Conservation (phyloP, 2,797 vertebrate genomes). For the Cynopterus sphinx region DNA sequence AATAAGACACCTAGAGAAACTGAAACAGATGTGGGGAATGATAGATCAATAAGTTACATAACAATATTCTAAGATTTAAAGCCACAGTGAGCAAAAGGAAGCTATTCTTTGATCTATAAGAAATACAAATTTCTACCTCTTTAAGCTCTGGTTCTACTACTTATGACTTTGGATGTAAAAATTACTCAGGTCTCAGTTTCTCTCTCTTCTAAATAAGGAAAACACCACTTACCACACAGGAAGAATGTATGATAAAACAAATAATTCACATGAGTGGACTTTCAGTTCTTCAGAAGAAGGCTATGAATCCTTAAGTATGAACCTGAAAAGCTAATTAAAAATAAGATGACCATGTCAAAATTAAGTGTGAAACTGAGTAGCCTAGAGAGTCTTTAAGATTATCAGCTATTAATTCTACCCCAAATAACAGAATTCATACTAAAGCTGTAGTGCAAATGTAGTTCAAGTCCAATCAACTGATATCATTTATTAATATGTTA, state of each 20-base stretch:
- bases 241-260: constrained; percentile 62
- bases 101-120: not conserved
- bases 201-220: constrained; percentile 47
- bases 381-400: not conserved
- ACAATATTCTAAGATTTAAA: not conserved
- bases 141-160: constrained; percentile 20
- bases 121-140: constrained; percentile 37
- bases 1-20: not conserved
- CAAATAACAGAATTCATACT: constrained; percentile 6
- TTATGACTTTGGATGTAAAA: not conserved
- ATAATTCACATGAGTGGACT: constrained; percentile 57
- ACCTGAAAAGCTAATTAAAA: constrained; percentile 72
- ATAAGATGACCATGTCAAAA: constrained; percentile 68
- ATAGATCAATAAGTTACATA: not conserved
- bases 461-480: not conserved
- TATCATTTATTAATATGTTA: not conserved
- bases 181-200: constrained; percentile 45
- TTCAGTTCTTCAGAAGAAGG: constrained; percentile 64
- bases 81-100: constrained; percentile 18
- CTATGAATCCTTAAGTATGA: constrained; percentile 64
- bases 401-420: constrained; percentile 8
- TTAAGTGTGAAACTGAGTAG: constrained; percentile 28
- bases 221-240: constrained; percentile 61
- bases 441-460: not conserved
- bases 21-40: not conserved